Percentiles rank a stretch among this genome's conserved stretches.
Evolutionary conservation across 2,888 invertebrate genomes (phyloP).

Genomic region (Camponotus fellah): DNA sequence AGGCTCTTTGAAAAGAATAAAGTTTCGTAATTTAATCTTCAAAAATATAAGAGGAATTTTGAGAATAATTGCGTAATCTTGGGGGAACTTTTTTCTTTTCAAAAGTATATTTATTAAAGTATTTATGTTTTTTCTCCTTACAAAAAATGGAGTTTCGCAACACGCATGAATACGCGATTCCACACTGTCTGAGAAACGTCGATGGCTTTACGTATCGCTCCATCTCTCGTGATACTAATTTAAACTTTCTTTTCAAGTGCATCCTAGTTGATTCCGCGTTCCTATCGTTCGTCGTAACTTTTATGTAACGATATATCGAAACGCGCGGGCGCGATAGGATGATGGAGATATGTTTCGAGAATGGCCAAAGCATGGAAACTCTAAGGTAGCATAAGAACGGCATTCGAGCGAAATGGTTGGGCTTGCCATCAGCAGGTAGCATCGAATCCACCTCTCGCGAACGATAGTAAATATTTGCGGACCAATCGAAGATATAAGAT

Average conservation of each 20-base stretch:
- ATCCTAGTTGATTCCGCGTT: slow-evolving; percentile 14
- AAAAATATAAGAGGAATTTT: not conserved
- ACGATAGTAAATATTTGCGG: slow-evolving; percentile 52
- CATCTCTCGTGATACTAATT: slow-evolving; percentile 53
- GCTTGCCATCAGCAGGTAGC: slow-evolving; percentile 38
- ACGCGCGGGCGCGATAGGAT: not conserved
- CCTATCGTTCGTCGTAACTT: slow-evolving; percentile 38
- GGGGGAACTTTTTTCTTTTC: not conserved
- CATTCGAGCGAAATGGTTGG: slow-evolving; percentile 37
- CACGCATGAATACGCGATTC: not conserved
- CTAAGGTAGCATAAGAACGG: slow-evolving; percentile 22
- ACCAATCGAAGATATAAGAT: slow-evolving; percentile 48
- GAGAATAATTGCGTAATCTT: not conserved
- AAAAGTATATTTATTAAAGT: not conserved
- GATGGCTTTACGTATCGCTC: slow-evolving; percentile 14
- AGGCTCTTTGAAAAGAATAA: not conserved
- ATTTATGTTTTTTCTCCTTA: not conserved
- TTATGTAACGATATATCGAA: slow-evolving; percentile 50
- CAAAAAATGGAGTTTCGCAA: not conserved
- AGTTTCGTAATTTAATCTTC: slow-evolving; percentile 26
- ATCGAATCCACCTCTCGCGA: slow-evolving; percentile 47
- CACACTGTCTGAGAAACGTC: slow-evolving; percentile 1
- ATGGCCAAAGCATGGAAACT: slow-evolving; percentile 11
- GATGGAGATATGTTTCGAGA: slow-evolving; percentile 31
- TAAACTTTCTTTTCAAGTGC: slow-evolving; percentile 58